Conservation (phyloP, 2,888 invertebrate genomes). For the Lithophane semibrunnea region DNA sequence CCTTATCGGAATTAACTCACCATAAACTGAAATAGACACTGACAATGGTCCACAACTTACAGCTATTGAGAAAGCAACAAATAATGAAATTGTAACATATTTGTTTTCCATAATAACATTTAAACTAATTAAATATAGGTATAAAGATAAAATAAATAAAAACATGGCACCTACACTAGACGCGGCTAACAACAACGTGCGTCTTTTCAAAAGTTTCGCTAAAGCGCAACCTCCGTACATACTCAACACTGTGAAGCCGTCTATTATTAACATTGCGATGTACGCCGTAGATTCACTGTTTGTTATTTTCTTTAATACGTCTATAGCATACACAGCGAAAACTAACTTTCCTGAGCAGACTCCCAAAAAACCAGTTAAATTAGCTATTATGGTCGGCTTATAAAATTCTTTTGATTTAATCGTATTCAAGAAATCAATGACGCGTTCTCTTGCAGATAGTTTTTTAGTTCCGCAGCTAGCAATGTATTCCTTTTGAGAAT, state of each 20-base stretch:
- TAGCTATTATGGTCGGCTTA: slow-evolving; percentile 68
- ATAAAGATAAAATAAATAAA: slow-evolving; percentile 66
- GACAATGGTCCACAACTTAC: slow-evolving; percentile 72
- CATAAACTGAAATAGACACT: slow-evolving; percentile 63
- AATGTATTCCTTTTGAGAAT: slow-evolving; percentile 64
- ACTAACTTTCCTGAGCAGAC: slow-evolving; percentile 72
- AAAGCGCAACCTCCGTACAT: slow-evolving; percentile 69
- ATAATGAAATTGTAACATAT: slow-evolving; percentile 62
- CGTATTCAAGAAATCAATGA: slow-evolving; percentile 38
- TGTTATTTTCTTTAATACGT: slow-evolving; percentile 74
- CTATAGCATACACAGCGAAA: slow-evolving; percentile 72
- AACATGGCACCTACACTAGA: slow-evolving; percentile 62
- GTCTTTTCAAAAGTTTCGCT: slow-evolving; percentile 65
- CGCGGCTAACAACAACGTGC: slow-evolving; percentile 65
- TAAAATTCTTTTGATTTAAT: slow-evolving; percentile 68
- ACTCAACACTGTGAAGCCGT: slow-evolving; percentile 73
- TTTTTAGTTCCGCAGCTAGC: slow-evolving; percentile 27
- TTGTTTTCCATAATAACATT: slow-evolving; percentile 63
- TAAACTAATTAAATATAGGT: slow-evolving; percentile 66
- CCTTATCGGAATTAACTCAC: slow-evolving; percentile 70
- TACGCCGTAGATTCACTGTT: slow-evolving; percentile 71
- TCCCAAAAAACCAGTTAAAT: slow-evolving; percentile 56
- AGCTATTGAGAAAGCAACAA: slow-evolving; percentile 67
- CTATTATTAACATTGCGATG: slow-evolving; percentile 74
- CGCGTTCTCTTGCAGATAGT: background rate